These are phyloP conservation scores for Cantharis rufa DNA, from an alignment of 2,888 invertebrate genomes.

Conservation along the genomic window DNA sequence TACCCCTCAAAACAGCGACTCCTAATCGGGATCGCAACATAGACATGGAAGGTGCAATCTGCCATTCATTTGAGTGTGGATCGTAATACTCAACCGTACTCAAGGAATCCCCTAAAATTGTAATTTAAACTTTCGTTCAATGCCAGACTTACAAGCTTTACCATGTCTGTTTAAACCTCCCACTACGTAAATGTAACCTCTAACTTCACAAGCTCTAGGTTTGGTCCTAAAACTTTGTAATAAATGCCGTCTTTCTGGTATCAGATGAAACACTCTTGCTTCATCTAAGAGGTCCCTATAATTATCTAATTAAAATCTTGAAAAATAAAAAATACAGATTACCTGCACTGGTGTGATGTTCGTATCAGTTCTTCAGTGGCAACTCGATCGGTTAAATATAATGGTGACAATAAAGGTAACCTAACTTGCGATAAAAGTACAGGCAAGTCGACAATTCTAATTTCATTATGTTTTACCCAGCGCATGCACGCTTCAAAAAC, in stretches of 20 bases:
- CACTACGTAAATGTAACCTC: conserved; percentile 84
- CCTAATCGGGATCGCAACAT: conserved; percentile 83
- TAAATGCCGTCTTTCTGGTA: conserved; percentile 80
- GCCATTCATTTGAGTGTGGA: conserved; percentile 72
- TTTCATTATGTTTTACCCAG: conserved; percentile 74
- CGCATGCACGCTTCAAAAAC: conserved; percentile 83
- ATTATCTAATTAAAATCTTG: not conserved
- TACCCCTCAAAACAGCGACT: conserved; percentile 79
- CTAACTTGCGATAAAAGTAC: conserved; percentile 76
- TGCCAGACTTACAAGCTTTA: conserved; percentile 29
- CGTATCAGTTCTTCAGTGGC: conserved; percentile 78
- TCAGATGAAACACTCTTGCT: conserved; percentile 84
- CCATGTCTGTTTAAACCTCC: conserved; percentile 84
- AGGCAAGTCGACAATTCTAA: conserved; percentile 65
- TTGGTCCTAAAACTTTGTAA: conserved; percentile 77
- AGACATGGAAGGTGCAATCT: conserved; percentile 79
- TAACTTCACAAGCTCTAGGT: conserved; percentile 75
- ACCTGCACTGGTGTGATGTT: conserved; percentile 76
- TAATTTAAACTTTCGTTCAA: not conserved
- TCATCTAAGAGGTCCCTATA: conserved; percentile 80
- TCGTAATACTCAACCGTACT: conserved; percentile 86
- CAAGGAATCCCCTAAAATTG: conserved; percentile 69
- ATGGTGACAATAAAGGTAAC: conserved; percentile 78
- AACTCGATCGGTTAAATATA: conserved; percentile 80
- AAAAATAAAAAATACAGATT: not conserved